Base-by-base conservation (phyloP, 2,113 vertebrate species). In the Narcine bancroftii region DNA sequence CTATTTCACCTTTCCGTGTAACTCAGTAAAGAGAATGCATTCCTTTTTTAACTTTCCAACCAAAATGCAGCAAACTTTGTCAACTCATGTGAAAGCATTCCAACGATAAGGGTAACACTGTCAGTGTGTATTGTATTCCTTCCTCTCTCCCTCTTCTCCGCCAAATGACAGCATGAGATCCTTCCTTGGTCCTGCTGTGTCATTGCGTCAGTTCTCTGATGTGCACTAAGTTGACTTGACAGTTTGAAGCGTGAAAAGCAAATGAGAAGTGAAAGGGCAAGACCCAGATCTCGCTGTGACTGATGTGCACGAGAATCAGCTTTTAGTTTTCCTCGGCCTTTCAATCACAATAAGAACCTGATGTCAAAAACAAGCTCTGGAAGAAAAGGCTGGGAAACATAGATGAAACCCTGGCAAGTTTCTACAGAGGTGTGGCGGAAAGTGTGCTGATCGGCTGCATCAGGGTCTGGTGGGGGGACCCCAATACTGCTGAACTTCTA, bases 211-310 rank as follows among this genome's bases (percentile, higher is more conserved):
- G 53, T 60, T n/a, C 53, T n/a, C 81, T 87, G 53, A 87, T 87
- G 81, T 63, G 53, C 53, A 60, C 53, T 87, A 87, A 87, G 36
- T 10, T 87, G 53, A 60, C 53, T 56, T 60, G 81, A 87, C 81
- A 87, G 81, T 60, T 17, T 87, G 81, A 87, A 60, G 81, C 81
- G 29, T 60, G 81, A 63, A 60, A 60, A 87, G 81, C 81, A 87
- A 87, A 87, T 87, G n/a, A 60, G 53, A 87, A 87, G 33, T 87
- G 81, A 87, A 87, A 60, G 81, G 81, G 60, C 81, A 87, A n/a
- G 56, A 5, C 81, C 36, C 19, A 60, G 81, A 53, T 87, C 81
- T 87, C 81, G 36, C 53, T 87, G 81, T 87, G 81, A 87, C 81
- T 87, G 81, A 63, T 56, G 53, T 60, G 81, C 7, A 36, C 53